Evolutionary conservation across 2,113 vertebrate species (phyloP).

Genomic region (Perccottus glenii): DNA sequence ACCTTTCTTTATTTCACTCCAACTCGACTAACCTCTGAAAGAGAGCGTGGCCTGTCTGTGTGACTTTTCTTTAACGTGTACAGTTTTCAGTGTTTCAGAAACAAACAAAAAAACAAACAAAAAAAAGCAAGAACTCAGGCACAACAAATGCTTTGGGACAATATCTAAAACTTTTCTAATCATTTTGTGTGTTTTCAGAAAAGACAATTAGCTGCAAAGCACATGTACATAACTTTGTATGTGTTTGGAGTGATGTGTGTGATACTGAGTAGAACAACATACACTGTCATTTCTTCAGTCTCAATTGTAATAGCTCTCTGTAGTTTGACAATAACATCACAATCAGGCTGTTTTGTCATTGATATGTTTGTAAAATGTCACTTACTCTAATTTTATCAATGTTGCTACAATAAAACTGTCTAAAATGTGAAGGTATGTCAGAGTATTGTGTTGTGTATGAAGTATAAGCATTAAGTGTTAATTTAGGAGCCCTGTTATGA

Average conservation of each 20-base stretch:
- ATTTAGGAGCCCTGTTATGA: no score
- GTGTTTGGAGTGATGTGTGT: slow-evolving; percentile 60
- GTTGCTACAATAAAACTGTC: slow-evolving; percentile 70
- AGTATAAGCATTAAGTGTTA: no score
- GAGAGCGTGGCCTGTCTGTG: not conserved
- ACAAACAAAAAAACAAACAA: slow-evolving; percentile 23
- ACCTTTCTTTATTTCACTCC: slow-evolving; percentile 12
- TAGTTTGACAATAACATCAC: slow-evolving; percentile 44
- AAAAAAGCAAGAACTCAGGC: slow-evolving; percentile 54
- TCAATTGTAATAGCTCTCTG: slow-evolving; percentile 50
- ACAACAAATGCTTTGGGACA: slow-evolving; percentile 52
- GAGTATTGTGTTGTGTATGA: not conserved
- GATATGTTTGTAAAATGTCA: slow-evolving; percentile 52
- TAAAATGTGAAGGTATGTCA: slow-evolving; percentile 8
- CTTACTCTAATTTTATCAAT: slow-evolving; percentile 63
- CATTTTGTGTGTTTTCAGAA: slow-evolving; percentile 53
- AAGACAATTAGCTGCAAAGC: slow-evolving; percentile 51
- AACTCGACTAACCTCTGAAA: slow-evolving; percentile 16
- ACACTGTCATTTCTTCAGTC: slow-evolving; percentile 55
- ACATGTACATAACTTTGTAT: slow-evolving; percentile 76
- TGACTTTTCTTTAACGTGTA: slow-evolving; percentile 34
- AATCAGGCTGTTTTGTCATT: slow-evolving; percentile 37
- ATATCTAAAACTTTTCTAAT: slow-evolving; percentile 62
- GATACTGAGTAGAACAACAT: slow-evolving; percentile 61
- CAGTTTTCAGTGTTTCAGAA: slow-evolving; percentile 9